These are phyloP conservation scores for Rhabdornis inornatus DNA, from an alignment of 2,113 vertebrate genomes.

Conservation along the genomic window DNA sequence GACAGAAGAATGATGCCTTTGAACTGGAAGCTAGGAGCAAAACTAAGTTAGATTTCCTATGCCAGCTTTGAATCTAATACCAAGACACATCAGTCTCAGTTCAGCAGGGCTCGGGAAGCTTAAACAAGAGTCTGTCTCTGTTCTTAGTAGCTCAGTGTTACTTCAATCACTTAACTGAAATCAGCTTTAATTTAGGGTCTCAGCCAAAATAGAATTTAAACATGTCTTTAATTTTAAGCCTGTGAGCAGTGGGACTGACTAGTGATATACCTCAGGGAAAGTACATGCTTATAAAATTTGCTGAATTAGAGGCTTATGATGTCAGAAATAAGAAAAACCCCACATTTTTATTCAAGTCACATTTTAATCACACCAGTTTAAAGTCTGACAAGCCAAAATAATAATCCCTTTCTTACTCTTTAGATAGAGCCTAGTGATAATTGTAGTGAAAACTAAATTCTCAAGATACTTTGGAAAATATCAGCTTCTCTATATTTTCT, in stretches of 20 bases:
- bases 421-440: not conserved
- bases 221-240: not conserved
- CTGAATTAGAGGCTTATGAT: not conserved
- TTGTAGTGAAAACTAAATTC: not conserved
- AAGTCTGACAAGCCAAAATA: not conserved
- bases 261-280: not conserved
- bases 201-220: not conserved
- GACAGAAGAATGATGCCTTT: conserved; percentile 25
- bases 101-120: not conserved
- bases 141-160: not conserved
- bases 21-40: conserved; percentile 15
- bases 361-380: not conserved
- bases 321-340: not conserved
- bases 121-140: conserved; percentile 1
- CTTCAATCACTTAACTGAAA: not conserved
- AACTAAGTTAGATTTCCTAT: conserved; percentile 21
- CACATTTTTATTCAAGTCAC: not conserved
- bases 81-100: not conserved
- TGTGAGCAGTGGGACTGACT: not conserved
- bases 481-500: not conserved
- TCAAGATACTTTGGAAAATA: not conserved
- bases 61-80: conserved; percentile 14
- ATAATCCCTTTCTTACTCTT: not conserved
- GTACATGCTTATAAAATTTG: not conserved
- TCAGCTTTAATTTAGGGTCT: conserved; percentile 11